These are phyloP conservation scores for Syngnathus acus DNA, from an alignment of 2,797 vertebrate genomes.

Conservation along the genomic window DNA sequence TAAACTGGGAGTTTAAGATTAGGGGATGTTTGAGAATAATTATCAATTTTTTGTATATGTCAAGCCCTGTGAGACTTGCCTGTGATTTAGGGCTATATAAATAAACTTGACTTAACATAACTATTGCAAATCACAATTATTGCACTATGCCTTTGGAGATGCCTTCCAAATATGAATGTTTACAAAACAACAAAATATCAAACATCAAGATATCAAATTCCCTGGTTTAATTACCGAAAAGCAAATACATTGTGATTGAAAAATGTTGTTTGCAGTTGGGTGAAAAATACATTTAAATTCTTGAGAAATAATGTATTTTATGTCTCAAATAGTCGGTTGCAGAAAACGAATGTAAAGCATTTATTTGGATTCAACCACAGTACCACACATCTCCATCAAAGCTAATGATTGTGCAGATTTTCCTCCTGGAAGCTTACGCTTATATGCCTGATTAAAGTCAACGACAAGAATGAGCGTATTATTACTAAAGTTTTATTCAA, in stretches of 20 bases:
- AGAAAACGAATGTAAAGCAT: slow-evolving; percentile 1
- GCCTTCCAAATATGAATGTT: not conserved
- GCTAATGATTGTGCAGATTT: slow-evolving; percentile 70
- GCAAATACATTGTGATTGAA: not conserved
- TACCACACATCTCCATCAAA: slow-evolving; percentile 35
- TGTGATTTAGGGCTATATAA: too few species aligned
- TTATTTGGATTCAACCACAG: not conserved
- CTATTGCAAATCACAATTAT: not conserved
- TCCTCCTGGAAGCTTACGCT: slow-evolving; percentile 15
- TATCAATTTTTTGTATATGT: too few species aligned
- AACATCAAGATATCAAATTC: not conserved
- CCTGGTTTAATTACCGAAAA: not conserved
- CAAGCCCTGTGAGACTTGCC: too few species aligned
- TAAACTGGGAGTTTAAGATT: too few species aligned
- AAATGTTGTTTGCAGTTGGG: not conserved
- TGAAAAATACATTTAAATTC: too few species aligned
- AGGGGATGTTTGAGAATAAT: too few species aligned
- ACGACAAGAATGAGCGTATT: not conserved
- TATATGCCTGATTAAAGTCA: slow-evolving; percentile 43
- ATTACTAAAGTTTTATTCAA: not conserved
- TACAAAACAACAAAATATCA: not conserved
- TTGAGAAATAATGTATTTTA: not conserved
- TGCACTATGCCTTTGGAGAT: not conserved
- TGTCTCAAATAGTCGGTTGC: not conserved
- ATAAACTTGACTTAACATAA: not conserved